Evolutionary conservation across 2,888 invertebrate species (phyloP), one percentile per base, ranked within the genome.

Genomic region (Tiliacea aurago): DNA sequence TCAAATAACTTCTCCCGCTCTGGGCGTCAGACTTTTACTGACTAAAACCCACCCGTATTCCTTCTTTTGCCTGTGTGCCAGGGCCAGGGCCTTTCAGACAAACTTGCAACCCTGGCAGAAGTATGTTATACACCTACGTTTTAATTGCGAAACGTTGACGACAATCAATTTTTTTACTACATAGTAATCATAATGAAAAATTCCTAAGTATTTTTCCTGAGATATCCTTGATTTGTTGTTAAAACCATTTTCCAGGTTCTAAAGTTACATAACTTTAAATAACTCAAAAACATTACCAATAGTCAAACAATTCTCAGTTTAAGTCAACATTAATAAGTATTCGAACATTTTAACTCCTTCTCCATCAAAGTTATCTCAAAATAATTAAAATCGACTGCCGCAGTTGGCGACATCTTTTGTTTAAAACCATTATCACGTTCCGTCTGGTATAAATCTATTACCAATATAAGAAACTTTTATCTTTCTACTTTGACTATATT

Each of bases 371-470:
- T 37, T 9, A 59, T 23, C 23, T 43, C 11, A 63, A 47, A 63
- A 23, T 2, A 70, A 49, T 55, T 45, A 63, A 61, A 71, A 71
- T 55, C 20, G 43, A 49, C 20, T 41, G 18, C 15, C 9, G 4
- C 11, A 20, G 53, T 55, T 15, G 2, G 51, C 58, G 23, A 73
- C 45, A 68, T 51, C 56, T 65, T 51, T 41, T 65, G 18, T 78
- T 83, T 65, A 56, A 68, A 70, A 79, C 53, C 58, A 73, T 81
- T 66, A 81, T 62, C 73, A 83, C 73, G 67, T 78, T 61, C 63
- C 55, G 56, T 78, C 65, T 64, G 47, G 45, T 59, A 71, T 83
- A 74, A 81, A 81, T 83, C 70, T 83, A 79, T 74, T 79, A 79
- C 65, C 56, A 55, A 70, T 70, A 49, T 45, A 73, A 43, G 67